These are phyloP conservation scores for Shinisaurus crocodilurus DNA, from an alignment of 2,113 vertebrate genomes.

Conservation along the genomic window DNA sequence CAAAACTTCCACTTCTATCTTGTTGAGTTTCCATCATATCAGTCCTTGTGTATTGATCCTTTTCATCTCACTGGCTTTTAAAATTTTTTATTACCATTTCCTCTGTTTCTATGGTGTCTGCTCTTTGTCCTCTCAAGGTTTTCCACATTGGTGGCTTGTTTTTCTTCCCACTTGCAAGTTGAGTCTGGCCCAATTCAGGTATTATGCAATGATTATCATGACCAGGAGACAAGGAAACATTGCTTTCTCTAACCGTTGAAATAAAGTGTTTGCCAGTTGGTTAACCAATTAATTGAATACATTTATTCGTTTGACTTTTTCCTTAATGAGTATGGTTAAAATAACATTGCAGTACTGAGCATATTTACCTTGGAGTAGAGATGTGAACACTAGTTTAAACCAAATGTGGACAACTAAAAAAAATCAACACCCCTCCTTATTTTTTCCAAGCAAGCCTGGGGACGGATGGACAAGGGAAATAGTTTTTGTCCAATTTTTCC, in stretches of 20 bases:
- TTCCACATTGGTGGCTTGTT: slow-evolving; percentile 6
- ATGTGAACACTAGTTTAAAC: too few relatives aligned
- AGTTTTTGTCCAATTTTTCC: too few relatives aligned
- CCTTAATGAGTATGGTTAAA: not conserved
- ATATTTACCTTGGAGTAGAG: not conserved
- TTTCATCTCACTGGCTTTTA: not conserved
- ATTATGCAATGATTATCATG: not conserved
- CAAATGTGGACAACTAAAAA: too few relatives aligned
- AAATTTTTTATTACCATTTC: not conserved
- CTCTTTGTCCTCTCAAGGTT: slow-evolving; percentile 38
- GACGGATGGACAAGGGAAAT: too few relatives aligned
- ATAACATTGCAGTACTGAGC: not conserved
- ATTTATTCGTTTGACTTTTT: not conserved
- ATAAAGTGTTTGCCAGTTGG: not conserved
- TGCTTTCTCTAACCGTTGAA: slow-evolving; percentile 28
- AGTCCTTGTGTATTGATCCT: not conserved
- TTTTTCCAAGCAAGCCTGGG: too few relatives aligned
- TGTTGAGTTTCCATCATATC: slow-evolving; percentile 23
- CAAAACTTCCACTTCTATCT: not conserved
- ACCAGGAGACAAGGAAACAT: not conserved
- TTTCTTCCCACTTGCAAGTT: not conserved
- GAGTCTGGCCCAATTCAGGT: not conserved
- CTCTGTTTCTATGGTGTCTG: slow-evolving; percentile 15
- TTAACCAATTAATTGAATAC: not conserved
- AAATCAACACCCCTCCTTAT: too few relatives aligned